Evolutionary conservation across 1,140 invertebrate genomes (phyloP).

Genomic region (Zaprionus kolodkinae): DNA sequence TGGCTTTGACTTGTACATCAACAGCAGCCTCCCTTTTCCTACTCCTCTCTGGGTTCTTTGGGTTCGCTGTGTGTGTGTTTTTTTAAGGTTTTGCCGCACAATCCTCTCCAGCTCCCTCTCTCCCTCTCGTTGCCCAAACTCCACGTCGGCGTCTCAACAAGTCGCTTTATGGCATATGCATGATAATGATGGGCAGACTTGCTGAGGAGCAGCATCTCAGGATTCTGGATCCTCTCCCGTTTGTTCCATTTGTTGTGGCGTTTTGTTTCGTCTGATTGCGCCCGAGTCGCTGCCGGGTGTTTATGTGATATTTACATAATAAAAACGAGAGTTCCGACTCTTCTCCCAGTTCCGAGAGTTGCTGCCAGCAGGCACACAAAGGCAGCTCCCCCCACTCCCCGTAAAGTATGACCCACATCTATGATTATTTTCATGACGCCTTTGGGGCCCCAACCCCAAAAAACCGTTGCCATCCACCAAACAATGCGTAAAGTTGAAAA

Average conservation of each 20-base stretch:
- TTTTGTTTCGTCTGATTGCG: conserved; percentile 74
- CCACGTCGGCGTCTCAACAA: conserved; percentile 64
- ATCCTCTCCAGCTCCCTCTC: neutral
- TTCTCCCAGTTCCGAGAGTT: conserved; percentile 33
- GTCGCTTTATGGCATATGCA: conserved; percentile 83
- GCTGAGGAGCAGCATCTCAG: conserved; percentile 3
- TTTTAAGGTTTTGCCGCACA: conserved; percentile 16
- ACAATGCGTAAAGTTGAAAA: conserved; percentile 70
- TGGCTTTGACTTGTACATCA: conserved; percentile 18
- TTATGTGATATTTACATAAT: conserved; percentile 83
- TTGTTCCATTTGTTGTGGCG: conserved; percentile 59
- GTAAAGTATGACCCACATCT: conserved; percentile 77
- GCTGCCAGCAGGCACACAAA: conserved; percentile 64
- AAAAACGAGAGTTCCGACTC: conserved; percentile 72
- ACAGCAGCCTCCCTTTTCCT: conserved; percentile 11
- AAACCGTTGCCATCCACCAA: conserved; percentile 41
- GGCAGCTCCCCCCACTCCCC: conserved; percentile 7
- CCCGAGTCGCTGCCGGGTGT: conserved; percentile 73
- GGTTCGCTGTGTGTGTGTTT: conserved; percentile 35
- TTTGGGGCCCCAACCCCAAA: conserved; percentile 72
- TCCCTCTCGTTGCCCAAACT: neutral
- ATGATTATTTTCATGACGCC: conserved; percentile 81
- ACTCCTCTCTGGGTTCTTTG: neutral
- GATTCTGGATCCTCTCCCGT: conserved; percentile 1
- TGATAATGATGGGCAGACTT: conserved; percentile 71